These are phyloP conservation scores for Microctonus aethiopoides DNA, from an alignment of 2,888 invertebrate species.

Conservation along the genomic window DNA sequence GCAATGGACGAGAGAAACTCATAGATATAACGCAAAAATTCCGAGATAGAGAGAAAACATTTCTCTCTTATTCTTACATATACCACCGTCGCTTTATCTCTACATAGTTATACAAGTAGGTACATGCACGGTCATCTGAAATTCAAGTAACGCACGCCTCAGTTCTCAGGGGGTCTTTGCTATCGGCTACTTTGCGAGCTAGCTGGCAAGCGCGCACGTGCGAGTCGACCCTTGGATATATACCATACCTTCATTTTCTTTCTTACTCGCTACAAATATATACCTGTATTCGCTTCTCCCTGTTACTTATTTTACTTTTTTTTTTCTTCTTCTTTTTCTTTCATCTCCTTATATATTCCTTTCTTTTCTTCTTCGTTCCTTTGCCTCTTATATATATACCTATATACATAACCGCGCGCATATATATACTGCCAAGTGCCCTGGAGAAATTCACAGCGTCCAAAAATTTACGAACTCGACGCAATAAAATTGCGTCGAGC, in stretches of 20 bases:
- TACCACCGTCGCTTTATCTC: neutral
- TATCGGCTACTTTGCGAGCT: conserved; percentile 34
- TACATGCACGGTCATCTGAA: conserved; percentile 40
- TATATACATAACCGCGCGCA: neutral
- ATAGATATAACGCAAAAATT: conserved; percentile 20
- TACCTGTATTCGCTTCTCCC: conserved; percentile 27
- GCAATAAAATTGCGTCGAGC: conserved; percentile 30
- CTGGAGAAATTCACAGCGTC: conserved; percentile 25
- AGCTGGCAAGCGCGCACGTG: conserved; percentile 25
- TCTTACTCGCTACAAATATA: conserved; percentile 25
- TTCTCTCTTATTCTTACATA: neutral
- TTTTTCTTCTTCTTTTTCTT: conserved; percentile 23
- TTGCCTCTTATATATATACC: neutral
- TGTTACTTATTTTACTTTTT: conserved; percentile 19
- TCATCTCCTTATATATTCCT: conserved; percentile 6
- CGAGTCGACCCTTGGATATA: conserved; percentile 8
- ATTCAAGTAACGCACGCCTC: conserved; percentile 47
- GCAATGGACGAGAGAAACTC: conserved; percentile 40
- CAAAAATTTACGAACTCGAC: conserved; percentile 41
- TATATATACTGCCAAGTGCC: neutral
- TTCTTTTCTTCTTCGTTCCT: conserved; percentile 11
- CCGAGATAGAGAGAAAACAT: neutral
- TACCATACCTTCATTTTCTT: conserved; percentile 11
- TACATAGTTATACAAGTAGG: neutral
- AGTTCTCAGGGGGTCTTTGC: conserved; percentile 38